Percentiles rank a stretch among this genome's conserved stretches.
Evolutionary conservation across 1,140 invertebrate genomes (phyloP).

Genomic region (Drosophila gunungcola): DNA sequence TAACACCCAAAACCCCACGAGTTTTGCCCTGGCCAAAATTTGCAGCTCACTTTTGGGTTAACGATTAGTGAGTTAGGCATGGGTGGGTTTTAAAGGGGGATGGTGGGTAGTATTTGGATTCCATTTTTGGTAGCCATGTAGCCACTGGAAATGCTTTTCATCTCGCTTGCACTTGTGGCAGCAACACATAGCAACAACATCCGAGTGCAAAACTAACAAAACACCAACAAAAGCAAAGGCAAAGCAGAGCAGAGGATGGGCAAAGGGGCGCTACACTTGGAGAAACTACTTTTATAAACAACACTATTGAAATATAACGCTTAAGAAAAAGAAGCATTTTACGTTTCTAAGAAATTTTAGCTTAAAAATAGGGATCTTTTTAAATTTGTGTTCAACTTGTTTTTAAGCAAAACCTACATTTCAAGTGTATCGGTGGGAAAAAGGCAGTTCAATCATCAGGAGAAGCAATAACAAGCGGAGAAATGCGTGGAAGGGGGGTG

Average conservation of each 20-base stretch:
- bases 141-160: slow-evolving; percentile 35
- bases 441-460: slow-evolving; percentile 15
- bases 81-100: background rate
- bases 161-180: slow-evolving; percentile 34
- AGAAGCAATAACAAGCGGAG: slow-evolving; percentile 5
- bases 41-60: slow-evolving; percentile 23
- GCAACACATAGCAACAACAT: slow-evolving; percentile 8
- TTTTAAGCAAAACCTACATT: too few relatives aligned
- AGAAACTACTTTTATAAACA: background rate
- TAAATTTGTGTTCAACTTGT: too few relatives aligned
- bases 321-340: too few relatives aligned
- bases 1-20: too few relatives aligned
- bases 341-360: too few relatives aligned
- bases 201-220: slow-evolving; percentile 59
- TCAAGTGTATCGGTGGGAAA: slow-evolving; percentile 4
- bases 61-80: background rate
- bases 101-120: background rate
- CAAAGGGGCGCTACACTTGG: background rate
- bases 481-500: background rate
- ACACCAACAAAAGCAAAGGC: slow-evolving; percentile 39
- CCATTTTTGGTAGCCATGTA: background rate
- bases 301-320: too few relatives aligned
- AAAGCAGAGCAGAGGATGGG: slow-evolving; percentile 13
- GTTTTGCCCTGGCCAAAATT: slow-evolving; percentile 4
- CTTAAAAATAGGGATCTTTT: too few relatives aligned